Percentiles rank a stretch among this genome's conserved stretches.
phyloP scores from a whole-genome alignment of 1,140 invertebrate genomes.

The Temnothorax curvispinosus region DNA sequence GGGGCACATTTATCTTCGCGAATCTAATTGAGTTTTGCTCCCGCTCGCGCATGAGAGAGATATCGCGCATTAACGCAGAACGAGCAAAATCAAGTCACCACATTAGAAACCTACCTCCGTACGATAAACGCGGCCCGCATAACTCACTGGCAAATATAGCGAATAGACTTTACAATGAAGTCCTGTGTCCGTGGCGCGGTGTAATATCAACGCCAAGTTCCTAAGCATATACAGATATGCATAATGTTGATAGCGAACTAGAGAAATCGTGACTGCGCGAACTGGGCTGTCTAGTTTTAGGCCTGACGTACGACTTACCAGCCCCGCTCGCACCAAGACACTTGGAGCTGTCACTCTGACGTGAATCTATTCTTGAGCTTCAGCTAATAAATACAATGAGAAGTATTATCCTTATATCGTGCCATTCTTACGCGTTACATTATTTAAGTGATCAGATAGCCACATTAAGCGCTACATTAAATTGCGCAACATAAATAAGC shows the following conservation, averaged over 20 bases:
- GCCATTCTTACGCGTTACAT: background rate
- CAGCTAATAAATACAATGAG: background rate
- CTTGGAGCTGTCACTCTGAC: background rate
- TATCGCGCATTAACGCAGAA: constrained; percentile 27
- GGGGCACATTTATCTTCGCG: background rate
- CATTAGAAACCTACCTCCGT: constrained; percentile 17
- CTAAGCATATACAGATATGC: background rate
- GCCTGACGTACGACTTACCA: background rate
- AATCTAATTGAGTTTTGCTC: constrained; percentile 30
- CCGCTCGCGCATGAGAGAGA: background rate
- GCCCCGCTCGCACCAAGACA: background rate
- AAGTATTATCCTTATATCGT: background rate
- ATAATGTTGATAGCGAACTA: constrained; percentile 21
- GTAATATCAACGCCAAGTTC: constrained; percentile 47
- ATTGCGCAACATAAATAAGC: background rate
- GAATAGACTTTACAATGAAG: constrained; percentile 43
- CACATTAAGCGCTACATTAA: background rate
- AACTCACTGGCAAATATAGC: constrained; percentile 23
- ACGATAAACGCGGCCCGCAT: constrained; percentile 34
- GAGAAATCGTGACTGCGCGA: constrained; percentile 27
- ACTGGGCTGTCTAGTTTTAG: background rate
- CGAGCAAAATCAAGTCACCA: constrained; percentile 43
- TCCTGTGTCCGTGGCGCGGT: constrained; percentile 15
- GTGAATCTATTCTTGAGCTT: background rate
- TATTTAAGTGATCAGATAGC: background rate